Base-by-base conservation (phyloP, 2,113 vertebrate genomes). In the Notiomystis cincta region DNA sequence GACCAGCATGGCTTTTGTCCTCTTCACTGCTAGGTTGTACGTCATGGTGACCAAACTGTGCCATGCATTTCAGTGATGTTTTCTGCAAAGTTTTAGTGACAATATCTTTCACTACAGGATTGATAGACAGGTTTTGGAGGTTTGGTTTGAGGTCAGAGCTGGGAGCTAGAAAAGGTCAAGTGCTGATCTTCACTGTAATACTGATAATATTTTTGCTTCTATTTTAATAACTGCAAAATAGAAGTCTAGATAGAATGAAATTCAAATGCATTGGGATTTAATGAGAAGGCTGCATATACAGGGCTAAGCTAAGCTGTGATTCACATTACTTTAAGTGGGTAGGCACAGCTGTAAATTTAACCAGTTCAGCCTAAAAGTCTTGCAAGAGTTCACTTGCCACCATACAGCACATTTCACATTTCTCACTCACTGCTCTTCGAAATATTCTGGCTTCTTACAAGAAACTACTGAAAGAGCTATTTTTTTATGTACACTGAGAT, bases 41-140 rank as follows among this genome's bases (percentile, higher is more conserved):
- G 17, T 84, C 22, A 15, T 35, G 24, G 57, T 81, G 31, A 92
- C 28, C 81, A 77, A 56, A 79, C 37, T 54, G 51, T 37, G 20
- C 25, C 3, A 0, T 47, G n/a, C 35, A n/a, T 71, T 80, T 88
- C 71, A 77, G 35, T 0, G 0, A 20, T 40, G 20, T 47, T 70
- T 60, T 61, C 35, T 84, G 62, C 47, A 35, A 45, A 54, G 19
- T 42, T 91, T 75, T 54, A 53, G 37, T 47, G 47, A 58, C 48
- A 37, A 47, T 51, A 25, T 82, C 28, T 66, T 93, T 66, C 35
- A 30, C 10, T 35, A n/a, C 28, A 62, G 23, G 50, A 53, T 56
- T 62, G 44, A 35, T 57, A 87, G 61, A 28, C 9, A 8, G n/a
- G 27, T 73, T 87, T 92, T 90, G 37, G 54, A 92, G 30, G 7